Percentiles rank a stretch among this genome's conserved stretches.
Conservation (phyloP, 2,888 invertebrate species). For the Branchipolynoe longqiensis region DNA sequence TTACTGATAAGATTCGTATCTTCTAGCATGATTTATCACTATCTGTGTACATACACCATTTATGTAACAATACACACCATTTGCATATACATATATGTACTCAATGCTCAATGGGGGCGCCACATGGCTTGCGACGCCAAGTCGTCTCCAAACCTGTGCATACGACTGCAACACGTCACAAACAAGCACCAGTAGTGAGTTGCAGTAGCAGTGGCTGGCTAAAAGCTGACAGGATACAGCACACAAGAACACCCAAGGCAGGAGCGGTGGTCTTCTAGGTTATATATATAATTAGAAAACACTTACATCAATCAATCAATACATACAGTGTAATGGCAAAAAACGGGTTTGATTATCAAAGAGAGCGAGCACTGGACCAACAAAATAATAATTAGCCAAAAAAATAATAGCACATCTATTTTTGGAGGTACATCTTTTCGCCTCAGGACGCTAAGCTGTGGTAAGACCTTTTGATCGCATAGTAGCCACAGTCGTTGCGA, state of each 20-base stretch:
- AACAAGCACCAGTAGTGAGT: constrained; percentile 54
- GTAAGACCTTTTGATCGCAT: no score
- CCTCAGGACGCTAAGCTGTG: not conserved
- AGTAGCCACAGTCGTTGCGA: not conserved
- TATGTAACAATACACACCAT: constrained; percentile 50
- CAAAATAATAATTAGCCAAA: no score
- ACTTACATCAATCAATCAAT: constrained; percentile 29
- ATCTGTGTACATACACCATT: constrained; percentile 50
- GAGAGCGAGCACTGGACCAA: constrained; percentile 48
- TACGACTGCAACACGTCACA: constrained; percentile 31
- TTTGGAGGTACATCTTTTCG: constrained; percentile 26
- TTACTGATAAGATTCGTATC: constrained; percentile 34
- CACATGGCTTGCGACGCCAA: constrained; percentile 22
- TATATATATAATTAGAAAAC: constrained; percentile 13
- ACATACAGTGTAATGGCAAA: constrained; percentile 45
- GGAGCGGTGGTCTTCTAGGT: constrained; percentile 46
- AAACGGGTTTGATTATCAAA: constrained; percentile 33
- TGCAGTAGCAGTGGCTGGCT: constrained; percentile 55
- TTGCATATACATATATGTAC: constrained; percentile 55
- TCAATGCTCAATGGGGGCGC: constrained; percentile 42
- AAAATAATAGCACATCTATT: not conserved
- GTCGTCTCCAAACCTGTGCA: constrained; percentile 45
- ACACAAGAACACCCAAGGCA: constrained; percentile 48
- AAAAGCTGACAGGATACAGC: constrained; percentile 37
- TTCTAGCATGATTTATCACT: constrained; percentile 42